Base-by-base conservation (phyloP, 2,113 vertebrate genomes). In the Jacana jacana region DNA sequence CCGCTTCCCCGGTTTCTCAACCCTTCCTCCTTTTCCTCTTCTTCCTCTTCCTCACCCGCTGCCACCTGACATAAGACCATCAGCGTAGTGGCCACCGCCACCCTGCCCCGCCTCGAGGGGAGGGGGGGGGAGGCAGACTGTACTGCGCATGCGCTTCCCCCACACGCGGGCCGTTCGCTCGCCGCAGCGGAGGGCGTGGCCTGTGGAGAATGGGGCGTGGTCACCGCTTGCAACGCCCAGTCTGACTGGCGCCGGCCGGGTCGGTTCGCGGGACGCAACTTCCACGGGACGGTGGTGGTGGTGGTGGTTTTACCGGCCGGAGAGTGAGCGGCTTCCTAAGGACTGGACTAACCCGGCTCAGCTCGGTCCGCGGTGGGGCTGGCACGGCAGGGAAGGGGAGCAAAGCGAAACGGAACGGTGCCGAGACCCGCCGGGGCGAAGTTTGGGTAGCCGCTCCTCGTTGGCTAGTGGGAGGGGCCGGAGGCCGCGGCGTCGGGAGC, bases 261-360 rank as follows among this genome's bases (percentile, higher is more conserved):
- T 65, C 28, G 68, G 51, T 13, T 27, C 22, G 17, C 15, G 76
- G 66, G 42, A 44, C 83, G 81, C 27, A 82, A 94, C 85, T 97
- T 96, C 42, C 24, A 64, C 79, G 57, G 81, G 95, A 91, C 94
- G 42, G 76, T 39, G 82, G 55, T 4, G 48, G 63, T 13, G 58
- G 35, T 7, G n/a, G 68, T 24, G n/a, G n/a, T n/a, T n/a, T n/a
- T n/a, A 39, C 64, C n/a, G 60, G 69, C 75, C 9, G 63, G 13
- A 31, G 70, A 19, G 77, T 11, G 49, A 40, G 63, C 8, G 37
- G 30, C 5, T n/a, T 13, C 1, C 33, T 0, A 8, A 17, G 52
- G 10, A 14, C 10, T 48, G 11, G 42, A 18, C 16, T 2, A 22
- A 2, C 2, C 4, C 13, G 9, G 6, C 10, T 30, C 17, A n/a